Evolutionary conservation across 2,797 vertebrate genomes (phyloP).

Genomic region (Alcedo quadribrachys): DNA sequence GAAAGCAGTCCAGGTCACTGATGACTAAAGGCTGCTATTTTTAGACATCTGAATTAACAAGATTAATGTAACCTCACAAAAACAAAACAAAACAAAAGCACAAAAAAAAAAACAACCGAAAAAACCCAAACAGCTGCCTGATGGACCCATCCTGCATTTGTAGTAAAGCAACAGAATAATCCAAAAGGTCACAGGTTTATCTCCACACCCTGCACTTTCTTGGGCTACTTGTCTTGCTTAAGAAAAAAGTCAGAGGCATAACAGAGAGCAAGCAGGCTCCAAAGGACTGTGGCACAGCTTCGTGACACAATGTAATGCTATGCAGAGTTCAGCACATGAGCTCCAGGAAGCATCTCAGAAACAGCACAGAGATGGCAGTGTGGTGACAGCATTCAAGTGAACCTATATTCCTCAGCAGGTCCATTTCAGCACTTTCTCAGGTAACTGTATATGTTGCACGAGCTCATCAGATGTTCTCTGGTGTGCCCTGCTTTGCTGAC

Average conservation of each 20-base stretch:
- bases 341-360: neutral
- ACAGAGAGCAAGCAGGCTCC: neutral
- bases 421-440: neutral
- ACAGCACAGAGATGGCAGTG: rapidly evolving
- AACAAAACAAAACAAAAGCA: too few relatives aligned
- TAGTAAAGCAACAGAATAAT: neutral
- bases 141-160: neutral
- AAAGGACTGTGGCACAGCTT: neutral
- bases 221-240: neutral
- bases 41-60: slow-evolving; percentile 12
- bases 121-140: neutral
- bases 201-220: neutral
- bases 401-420: neutral
- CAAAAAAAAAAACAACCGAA: neutral
- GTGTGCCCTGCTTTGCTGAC: neutral
- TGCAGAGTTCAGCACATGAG: neutral
- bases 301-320: rapidly evolving
- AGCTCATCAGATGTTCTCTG: neutral
- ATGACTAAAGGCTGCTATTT: neutral
- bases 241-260: neutral
- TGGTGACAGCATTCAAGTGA: neutral
- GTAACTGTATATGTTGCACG: rapidly evolving
- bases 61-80: slow-evolving; percentile 27
- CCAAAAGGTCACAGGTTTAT: slow-evolving; percentile 39
- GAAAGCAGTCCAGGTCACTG: neutral